Evolutionary conservation across 2,888 invertebrate species (phyloP).

Genomic region (Marronus borbonicus): DNA sequence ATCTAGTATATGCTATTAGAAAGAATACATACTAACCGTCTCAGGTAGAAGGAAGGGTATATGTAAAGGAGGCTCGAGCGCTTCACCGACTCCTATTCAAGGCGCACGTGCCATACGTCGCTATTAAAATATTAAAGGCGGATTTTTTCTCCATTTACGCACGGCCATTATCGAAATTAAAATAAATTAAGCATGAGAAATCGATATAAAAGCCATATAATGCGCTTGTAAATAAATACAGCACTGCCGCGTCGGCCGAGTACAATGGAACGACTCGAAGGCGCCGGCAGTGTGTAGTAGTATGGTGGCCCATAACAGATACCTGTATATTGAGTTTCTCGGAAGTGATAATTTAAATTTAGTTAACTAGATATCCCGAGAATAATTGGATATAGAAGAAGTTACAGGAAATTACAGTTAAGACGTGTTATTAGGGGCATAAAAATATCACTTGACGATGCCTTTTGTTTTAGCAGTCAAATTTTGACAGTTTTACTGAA

Average conservation of each 20-base stretch:
- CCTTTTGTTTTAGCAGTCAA: no score
- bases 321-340: no score
- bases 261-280: not conserved
- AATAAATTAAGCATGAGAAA: constrained; percentile 38
- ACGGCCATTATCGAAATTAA: constrained; percentile 25
- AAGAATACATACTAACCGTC: not conserved
- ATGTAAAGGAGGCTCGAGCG: no score
- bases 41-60: no score
- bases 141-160: constrained; percentile 18
- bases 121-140: constrained; percentile 26
- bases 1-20: not conserved
- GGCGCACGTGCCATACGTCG: constrained; percentile 15
- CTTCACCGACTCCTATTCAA: not conserved
- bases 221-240: constrained; percentile 1
- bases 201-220: constrained; percentile 25
- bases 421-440: no score
- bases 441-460: no score
- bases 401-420: no score
- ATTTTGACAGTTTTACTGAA: no score
- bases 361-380: no score
- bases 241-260: not conserved
- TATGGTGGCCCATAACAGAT: no score
- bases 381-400: no score
- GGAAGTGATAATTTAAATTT: no score
- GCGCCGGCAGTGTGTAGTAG: not conserved